Conservation (phyloP, 2,797 vertebrate species). For the Myoxocephalus aenaeus region DNA sequence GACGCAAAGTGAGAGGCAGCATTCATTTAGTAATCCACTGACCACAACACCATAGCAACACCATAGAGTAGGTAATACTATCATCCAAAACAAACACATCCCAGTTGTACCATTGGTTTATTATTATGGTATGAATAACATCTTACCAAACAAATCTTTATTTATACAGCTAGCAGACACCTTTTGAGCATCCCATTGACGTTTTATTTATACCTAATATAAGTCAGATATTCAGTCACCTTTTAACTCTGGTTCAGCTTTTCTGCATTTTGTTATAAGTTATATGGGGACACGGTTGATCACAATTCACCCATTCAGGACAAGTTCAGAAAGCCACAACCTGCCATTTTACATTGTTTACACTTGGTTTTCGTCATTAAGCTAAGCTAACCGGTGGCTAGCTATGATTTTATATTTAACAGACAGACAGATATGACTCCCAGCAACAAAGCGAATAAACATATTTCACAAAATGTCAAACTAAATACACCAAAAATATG, state of each 20-base stretch:
- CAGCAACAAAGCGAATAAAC: background rate
- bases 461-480: background rate
- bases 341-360: background rate
- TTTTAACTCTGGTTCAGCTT: slow-evolving; percentile 14
- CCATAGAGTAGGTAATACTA: background rate
- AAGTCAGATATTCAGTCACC: background rate
- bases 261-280: background rate
- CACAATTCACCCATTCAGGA: too few relatives aligned
- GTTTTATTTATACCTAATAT: background rate
- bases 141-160: too few relatives aligned
- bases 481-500: background rate
- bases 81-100: background rate
- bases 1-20: slow-evolving; percentile 28
- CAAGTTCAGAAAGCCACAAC: background rate
- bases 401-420: background rate
- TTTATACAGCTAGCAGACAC: too few relatives aligned
- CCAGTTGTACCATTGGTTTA: too few relatives aligned
- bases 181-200: background rate
- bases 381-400: background rate
- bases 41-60: background rate
- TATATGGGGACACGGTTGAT: too few relatives aligned
- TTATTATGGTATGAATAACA: too few relatives aligned
- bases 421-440: background rate
- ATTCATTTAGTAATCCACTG: slow-evolving; percentile 9
- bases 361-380: background rate